Percentiles rank a stretch among this genome's conserved stretches.
Evolutionary conservation across 2,888 invertebrate genomes (phyloP).

Genomic region (Chrysodeixis includens): DNA sequence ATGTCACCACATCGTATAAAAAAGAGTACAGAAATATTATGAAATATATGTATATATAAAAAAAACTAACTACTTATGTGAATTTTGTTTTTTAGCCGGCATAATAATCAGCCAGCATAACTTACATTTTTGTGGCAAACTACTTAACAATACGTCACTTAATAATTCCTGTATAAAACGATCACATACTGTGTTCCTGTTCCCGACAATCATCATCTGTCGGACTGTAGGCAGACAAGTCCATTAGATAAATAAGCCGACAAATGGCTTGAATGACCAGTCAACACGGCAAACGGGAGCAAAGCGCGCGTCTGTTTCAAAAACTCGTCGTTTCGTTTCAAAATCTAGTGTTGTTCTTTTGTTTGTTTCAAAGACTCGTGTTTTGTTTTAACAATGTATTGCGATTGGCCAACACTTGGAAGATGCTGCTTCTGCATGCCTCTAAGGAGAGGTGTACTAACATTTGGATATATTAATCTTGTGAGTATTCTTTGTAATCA

Average conservation of each 20-base stretch:
- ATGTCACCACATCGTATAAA: no score
- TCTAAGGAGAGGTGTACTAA: constrained; percentile 73
- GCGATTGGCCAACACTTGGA: constrained; percentile 70
- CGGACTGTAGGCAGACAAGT: constrained; percentile 52
- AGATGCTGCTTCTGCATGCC: constrained; percentile 83
- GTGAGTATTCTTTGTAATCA: constrained; percentile 66
- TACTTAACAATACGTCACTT: no score
- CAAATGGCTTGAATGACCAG: constrained; percentile 55
- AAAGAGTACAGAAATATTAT: no score
- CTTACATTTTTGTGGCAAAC: no score
- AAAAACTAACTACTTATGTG: no score
- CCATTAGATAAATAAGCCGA: constrained; percentile 47
- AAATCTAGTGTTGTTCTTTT: background rate
- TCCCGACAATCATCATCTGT: constrained; percentile 48
- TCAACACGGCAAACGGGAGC: constrained; percentile 35
- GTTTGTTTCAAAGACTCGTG: background rate
- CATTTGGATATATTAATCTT: constrained; percentile 76
- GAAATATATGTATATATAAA: no score
- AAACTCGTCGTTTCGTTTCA: constrained; percentile 20
- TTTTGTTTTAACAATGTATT: constrained; percentile 71
- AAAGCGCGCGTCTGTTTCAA: constrained; percentile 30
- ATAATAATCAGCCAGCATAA: no score
- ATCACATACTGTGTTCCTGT: constrained; percentile 30
- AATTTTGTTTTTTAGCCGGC: no score
- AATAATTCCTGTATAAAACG: background rate